Conservation (phyloP, 2,888 invertebrate genomes). For the Lacanobia wlatinum region DNA sequence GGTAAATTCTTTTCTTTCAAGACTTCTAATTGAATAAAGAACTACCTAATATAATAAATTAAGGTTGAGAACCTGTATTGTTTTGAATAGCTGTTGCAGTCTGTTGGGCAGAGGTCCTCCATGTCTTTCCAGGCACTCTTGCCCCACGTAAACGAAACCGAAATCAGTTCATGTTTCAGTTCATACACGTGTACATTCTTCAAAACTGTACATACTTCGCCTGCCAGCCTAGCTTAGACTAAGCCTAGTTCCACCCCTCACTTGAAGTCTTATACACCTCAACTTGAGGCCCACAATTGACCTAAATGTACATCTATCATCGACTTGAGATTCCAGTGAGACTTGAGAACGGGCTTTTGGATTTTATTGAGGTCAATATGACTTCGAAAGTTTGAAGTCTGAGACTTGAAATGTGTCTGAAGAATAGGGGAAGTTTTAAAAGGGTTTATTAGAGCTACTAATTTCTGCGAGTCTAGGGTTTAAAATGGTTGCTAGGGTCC, state of each 20-base stretch:
- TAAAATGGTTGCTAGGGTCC: background rate
- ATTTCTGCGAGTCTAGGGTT: background rate
- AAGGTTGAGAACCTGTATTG: no score
- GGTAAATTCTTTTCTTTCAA: no score
- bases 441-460: background rate
- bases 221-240: conserved; percentile 9
- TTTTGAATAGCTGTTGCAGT: no score
- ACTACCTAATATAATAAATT: no score
- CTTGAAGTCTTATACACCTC: conserved; percentile 36
- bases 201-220: background rate
- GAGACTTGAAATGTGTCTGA: conserved; percentile 2
- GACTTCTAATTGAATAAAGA: no score
- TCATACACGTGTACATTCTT: background rate
- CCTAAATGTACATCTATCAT: conserved; percentile 49
- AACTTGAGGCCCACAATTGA: conserved; percentile 43
- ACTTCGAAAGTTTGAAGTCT: conserved; percentile 18
- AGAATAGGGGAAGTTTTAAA: background rate
- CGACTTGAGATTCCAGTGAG: conserved; percentile 8
- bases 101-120: no score
- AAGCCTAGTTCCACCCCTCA: conserved; percentile 31
- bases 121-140: no score
- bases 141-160: no score
- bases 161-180: no score
- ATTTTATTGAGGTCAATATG: conserved; percentile 45
- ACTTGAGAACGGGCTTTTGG: conserved; percentile 17